Base-by-base conservation (phyloP, 2,797 vertebrate species). In the Leuciscus waleckii region DNA sequence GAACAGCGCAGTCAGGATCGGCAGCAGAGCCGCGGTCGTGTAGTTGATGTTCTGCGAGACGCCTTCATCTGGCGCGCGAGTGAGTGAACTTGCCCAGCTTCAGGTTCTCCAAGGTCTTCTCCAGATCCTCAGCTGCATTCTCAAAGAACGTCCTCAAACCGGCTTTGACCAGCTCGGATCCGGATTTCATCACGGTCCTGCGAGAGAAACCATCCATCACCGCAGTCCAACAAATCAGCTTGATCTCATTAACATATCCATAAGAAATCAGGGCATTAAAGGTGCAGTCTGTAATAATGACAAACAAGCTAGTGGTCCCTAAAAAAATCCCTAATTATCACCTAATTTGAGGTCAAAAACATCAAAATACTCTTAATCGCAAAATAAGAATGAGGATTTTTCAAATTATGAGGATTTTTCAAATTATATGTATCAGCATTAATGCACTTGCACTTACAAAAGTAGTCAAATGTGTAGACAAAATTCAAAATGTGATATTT, bases 11-110 rank as follows among this genome's bases (percentile, higher is more conserved):
- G 98, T 99, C 82, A 99, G 94, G 87, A 99, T 96, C 51, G 98
- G 98, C 85, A 99, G 95, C 91, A 99, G 95, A 10, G 98, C 98
- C 58, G 95, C 98, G 0, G 98, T 99, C 87, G 98, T 99, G 85
- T 99, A 99, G 94, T 99, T 99, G 89, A 99, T 99, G 89, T 99
- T 99, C 94, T 99, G 98, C 21, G 98, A 99, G 87, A 99, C 98
- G 10, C 98, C 93, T 99, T 99, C 89, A 99, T 98, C 94, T 99
- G 98, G 0, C 97, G 90, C 98, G 95, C 1, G 98, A 99, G 92
- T 99, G 98, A 8, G 97, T 98, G 92, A 99, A 99, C 93, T 99
- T 99, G 85, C 98, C 98, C 80, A 98, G 95, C 91, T 99, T 99
- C 91, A 99, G 93, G 91, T 99, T 99, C 94, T 99, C 98, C 0